These are phyloP conservation scores for Capitulum mitella DNA, from an alignment of 2,888 invertebrate genomes.

Conservation along the genomic window DNA sequence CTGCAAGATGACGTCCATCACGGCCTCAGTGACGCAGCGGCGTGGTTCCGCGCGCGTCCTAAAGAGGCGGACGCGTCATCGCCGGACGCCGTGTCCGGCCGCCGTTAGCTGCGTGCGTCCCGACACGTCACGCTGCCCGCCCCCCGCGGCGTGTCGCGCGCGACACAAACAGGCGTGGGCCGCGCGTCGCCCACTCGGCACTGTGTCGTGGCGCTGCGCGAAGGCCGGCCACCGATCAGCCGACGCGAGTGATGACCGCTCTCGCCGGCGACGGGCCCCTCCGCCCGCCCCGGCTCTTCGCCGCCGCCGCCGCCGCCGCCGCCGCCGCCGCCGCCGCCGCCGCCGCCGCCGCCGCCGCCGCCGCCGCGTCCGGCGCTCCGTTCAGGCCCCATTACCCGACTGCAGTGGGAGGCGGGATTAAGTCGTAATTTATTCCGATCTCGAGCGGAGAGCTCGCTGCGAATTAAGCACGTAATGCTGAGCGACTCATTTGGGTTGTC, in stretches of 20 bases:
- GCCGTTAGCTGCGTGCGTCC: no score
- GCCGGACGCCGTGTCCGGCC: no score
- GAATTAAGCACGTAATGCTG: conserved; percentile 85
- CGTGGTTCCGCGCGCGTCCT: no score
- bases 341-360: conserved; percentile 32
- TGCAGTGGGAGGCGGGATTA: conserved; percentile 60
- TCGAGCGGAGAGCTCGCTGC: conserved; percentile 96
- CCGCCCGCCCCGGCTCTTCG: conserved; percentile 33
- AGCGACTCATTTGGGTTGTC: conserved; percentile 90
- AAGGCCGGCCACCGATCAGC: neutral
- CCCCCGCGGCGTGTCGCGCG: neutral
- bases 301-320: conserved; percentile 32
- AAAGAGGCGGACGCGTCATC: no score
- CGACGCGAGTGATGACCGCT: no score
- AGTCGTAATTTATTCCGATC: conserved; percentile 98
- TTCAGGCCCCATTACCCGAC: conserved; percentile 68
- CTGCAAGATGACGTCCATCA: no score
- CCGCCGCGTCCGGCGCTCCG: no score
- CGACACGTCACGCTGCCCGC: neutral
- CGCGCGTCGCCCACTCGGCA: conserved; percentile 68
- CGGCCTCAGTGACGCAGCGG: no score
- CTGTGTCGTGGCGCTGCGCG: conserved; percentile 26
- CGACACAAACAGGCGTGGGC: conserved; percentile 28
- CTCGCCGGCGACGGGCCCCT: no score
- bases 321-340: conserved; percentile 32